Base-by-base conservation (phyloP, 1,140 invertebrate genomes). In the Drosophila ohnishii region DNA sequence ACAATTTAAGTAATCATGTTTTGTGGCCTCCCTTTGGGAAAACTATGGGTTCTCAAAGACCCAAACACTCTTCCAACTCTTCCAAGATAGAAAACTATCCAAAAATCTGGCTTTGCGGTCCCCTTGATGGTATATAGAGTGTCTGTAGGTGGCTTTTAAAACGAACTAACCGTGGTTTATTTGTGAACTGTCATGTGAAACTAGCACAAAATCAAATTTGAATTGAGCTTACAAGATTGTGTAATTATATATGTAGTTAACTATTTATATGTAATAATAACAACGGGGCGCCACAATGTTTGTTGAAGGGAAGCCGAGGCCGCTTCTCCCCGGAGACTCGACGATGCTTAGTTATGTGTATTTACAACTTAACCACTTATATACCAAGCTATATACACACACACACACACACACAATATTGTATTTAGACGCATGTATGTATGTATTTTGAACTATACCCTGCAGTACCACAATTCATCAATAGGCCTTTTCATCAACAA, bases 181-280 rank as follows among this genome's bases (percentile, higher is more conserved):
- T 57, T 47, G 34, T 47, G 63, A 59, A 60, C 16, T 73, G 47
- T 51, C 45, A 47, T 62, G 69, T 62, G 69, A 47, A 73, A 71
- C 63, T 73, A 62, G 72, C 69, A 75, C 73, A 60, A 76, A 67
- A 75, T 59, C 55, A 58, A 67, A 76, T 76, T 75, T 67, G 55
- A 76, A 76, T 76, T 76, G 73, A 76, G 73, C 72, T 76, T 67
- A 76, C 51, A 66, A 76, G 42, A 59, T 40, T 73, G 40, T 73
- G 35, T 73, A 62, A 40, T 73, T 73, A 72, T 66, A 67, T 76
- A 75, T 66, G 72, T 67, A 66, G 62, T 67, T 67, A 76, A 67
- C 48, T 67, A 76, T 76, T 76, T 76, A 76, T 69, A 75, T 75
- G 55, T 75, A 57, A 58, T 40, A 47, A 19, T 44, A 44, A 44